These are phyloP conservation scores for Pelobates fuscus DNA, from an alignment of 2,113 vertebrate species.

Conservation along the genomic window DNA sequence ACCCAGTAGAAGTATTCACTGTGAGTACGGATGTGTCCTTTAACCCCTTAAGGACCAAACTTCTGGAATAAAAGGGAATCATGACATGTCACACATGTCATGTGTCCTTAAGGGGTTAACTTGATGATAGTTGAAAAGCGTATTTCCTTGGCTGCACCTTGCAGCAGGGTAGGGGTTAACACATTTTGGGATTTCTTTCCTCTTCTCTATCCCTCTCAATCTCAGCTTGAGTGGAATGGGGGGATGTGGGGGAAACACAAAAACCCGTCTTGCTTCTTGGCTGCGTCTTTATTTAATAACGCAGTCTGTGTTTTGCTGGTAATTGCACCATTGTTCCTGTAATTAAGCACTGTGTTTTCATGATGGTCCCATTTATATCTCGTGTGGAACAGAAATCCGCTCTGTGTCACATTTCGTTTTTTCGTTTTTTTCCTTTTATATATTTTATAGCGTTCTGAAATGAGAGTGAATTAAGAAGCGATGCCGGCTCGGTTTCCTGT, in stretches of 20 bases:
- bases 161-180: slow-evolving; percentile 9
- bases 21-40: too few species aligned
- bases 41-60: too few species aligned
- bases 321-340: slow-evolving; percentile 49
- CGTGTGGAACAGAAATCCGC: slow-evolving; percentile 20
- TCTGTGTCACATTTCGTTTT: background rate
- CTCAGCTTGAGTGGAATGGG: background rate
- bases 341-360: slow-evolving; percentile 46
- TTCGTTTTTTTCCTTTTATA: background rate
- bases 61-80: too few species aligned
- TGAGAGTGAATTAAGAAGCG: background rate
- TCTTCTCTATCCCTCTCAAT: slow-evolving; percentile 6
- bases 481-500: background rate
- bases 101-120: too few species aligned
- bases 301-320: slow-evolving; percentile 46
- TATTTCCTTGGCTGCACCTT: too few species aligned
- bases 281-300: slow-evolving; percentile 49
- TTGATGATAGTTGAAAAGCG: too few species aligned
- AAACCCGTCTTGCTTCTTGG: slow-evolving; percentile 27
- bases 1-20: too few species aligned
- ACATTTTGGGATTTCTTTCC: too few species aligned
- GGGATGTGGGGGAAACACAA: slow-evolving; percentile 11
- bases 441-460: too few species aligned
- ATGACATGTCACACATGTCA: too few species aligned
- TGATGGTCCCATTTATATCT: slow-evolving; percentile 40